These are phyloP conservation scores for Eulimnadia texana DNA, from an alignment of 1,140 invertebrate species.

Conservation along the genomic window DNA sequence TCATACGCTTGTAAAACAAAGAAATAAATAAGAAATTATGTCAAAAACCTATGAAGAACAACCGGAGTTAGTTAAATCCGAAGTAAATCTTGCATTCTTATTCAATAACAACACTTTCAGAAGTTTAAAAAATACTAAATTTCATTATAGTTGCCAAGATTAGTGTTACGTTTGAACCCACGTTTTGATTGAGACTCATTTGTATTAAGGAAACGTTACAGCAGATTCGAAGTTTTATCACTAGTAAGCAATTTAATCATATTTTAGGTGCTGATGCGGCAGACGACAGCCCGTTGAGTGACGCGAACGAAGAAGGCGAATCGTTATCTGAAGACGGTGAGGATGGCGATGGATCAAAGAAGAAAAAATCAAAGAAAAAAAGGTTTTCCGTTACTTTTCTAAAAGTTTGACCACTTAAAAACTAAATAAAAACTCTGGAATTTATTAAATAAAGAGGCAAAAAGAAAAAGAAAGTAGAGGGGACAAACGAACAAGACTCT, in stretches of 20 bases:
- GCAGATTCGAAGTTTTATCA: no score
- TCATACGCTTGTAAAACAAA: no score
- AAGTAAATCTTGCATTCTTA: not conserved
- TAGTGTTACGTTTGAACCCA: no score
- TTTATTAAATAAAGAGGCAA: not conserved
- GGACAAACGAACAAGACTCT: not conserved
- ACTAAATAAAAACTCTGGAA: not conserved
- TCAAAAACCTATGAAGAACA: no score
- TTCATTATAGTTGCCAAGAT: no score
- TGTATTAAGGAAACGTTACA: no score
- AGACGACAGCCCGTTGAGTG: not conserved
- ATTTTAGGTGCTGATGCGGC: not conserved
- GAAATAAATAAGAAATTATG: no score
- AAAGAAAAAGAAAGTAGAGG: not conserved
- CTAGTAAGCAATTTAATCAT: no score
- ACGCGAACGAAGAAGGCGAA: slow-evolving; percentile 3
- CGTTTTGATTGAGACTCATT: no score
- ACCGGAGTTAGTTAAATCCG: no score
- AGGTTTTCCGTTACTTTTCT: not conserved
- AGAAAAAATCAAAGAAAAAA: not conserved
- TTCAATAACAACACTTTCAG: no score
- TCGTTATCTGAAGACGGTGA: not conserved
- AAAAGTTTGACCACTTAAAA: not conserved
- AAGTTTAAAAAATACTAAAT: no score
- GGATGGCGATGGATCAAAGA: slow-evolving; percentile 1